Conservation (phyloP, 2,888 invertebrate species). For the Pristionchus maxplancki region DNA sequence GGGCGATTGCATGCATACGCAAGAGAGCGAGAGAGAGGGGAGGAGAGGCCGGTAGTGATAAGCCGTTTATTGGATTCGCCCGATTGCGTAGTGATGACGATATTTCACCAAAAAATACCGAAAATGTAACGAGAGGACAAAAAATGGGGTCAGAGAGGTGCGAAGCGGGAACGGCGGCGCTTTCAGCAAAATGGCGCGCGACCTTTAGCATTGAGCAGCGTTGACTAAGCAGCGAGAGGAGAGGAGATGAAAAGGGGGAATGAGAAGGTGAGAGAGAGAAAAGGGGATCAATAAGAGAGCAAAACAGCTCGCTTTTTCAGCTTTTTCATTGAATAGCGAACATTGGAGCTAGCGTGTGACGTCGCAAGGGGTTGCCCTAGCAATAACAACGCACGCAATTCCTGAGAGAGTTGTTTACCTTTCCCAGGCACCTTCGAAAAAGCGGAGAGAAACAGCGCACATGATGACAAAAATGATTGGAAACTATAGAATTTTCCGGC, state of each 20-base stretch:
- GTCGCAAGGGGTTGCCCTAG: neutral
- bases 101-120: too few relatives aligned
- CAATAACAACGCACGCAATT: neutral
- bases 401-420: neutral
- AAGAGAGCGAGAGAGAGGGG: neutral
- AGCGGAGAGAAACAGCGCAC: neutral
- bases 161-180: neutral
- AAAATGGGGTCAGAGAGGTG: neutral
- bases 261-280: neutral
- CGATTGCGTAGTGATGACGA: conserved; percentile 9
- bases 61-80: conserved; percentile 41
- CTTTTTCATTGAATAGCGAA: neutral
- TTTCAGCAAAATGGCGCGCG: neutral
- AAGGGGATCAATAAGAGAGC: conserved; percentile 4
- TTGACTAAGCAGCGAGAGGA: neutral
- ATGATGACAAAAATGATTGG: too few relatives aligned
- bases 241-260: neutral
- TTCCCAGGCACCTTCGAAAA: neutral
- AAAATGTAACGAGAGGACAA: too few relatives aligned
- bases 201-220: conserved; percentile 7
- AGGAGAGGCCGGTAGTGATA: too few relatives aligned
- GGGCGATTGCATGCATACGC: neutral
- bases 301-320: neutral
- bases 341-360: neutral
- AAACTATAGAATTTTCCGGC: neutral